These are phyloP conservation scores for Rotaria macrura DNA, from an alignment of 2,888 invertebrate genomes.

Conservation along the genomic window DNA sequence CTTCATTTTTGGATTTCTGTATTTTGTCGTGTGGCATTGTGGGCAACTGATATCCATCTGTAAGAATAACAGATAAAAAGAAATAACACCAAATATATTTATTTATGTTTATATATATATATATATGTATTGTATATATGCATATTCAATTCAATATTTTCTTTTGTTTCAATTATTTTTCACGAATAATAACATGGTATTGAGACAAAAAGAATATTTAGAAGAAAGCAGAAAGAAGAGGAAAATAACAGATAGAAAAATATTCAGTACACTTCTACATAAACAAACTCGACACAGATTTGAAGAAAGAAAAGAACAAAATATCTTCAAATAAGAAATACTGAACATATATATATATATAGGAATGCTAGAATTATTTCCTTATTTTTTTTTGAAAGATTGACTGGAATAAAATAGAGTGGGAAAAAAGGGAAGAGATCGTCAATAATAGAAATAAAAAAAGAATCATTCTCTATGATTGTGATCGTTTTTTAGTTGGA, in stretches of 20 bases:
- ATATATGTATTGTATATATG: not conserved
- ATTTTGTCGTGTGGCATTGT: slow-evolving; percentile 87
- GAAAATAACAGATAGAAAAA: not conserved
- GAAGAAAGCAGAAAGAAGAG: not conserved
- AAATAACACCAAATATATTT: not conserved
- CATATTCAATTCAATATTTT: not conserved
- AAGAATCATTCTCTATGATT: not conserved
- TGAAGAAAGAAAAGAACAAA: not conserved
- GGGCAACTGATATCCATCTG: slow-evolving; percentile 59
- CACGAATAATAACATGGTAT: not conserved
- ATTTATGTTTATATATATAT: not conserved
- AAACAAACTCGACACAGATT: not conserved
- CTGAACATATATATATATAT: too few relatives aligned
- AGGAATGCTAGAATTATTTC: too few relatives aligned
- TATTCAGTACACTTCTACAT: not conserved
- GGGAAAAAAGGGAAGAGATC: not conserved
- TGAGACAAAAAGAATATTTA: not conserved
- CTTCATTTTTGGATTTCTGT: slow-evolving; percentile 85
- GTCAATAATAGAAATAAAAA: not conserved
- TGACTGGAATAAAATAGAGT: not conserved
- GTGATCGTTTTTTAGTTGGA: not conserved
- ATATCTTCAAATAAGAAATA: not conserved
- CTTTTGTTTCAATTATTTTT: not conserved
- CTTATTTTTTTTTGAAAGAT: not conserved
- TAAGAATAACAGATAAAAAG: not conserved